A percentile compares a stretch with the other conserved stretches of the same genome.
phyloP scores from a whole-genome alignment of 92 coral and sea anemone genomes.

The Diadumene lineata region DNA sequence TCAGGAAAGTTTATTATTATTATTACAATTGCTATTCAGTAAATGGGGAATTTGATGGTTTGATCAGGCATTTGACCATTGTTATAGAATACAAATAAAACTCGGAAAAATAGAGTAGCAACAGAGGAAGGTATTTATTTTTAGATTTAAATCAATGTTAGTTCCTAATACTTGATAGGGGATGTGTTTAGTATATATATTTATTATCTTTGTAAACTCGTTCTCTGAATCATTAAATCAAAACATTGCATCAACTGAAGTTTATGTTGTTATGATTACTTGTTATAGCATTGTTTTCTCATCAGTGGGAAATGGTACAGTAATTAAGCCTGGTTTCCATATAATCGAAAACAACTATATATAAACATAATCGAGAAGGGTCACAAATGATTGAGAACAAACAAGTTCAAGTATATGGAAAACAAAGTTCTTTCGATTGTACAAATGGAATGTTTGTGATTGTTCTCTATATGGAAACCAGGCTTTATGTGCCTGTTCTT shows the following conservation, averaged over 20 bases:
- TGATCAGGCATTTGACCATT: neutral
- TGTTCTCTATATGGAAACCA: too few relatives aligned
- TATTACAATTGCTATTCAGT: too few relatives aligned
- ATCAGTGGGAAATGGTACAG: too few relatives aligned
- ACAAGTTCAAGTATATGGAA: too few relatives aligned
- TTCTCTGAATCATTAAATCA: constrained; percentile 7
- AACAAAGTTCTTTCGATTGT: too few relatives aligned
- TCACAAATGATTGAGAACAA: too few relatives aligned
- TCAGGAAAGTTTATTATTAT: neutral
- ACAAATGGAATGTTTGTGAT: too few relatives aligned
- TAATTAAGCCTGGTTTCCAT: too few relatives aligned
- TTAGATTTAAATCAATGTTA: constrained; percentile 18
- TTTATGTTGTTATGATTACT: neutral
- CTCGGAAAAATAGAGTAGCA: neutral
- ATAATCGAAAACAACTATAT: too few relatives aligned
- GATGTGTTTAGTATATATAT: neutral
- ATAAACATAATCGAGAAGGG: too few relatives aligned
- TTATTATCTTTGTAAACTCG: neutral
- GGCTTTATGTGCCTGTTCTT: too few relatives aligned
- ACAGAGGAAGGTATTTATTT: constrained; percentile 8
- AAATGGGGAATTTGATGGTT: neutral
- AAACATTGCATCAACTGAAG: neutral
- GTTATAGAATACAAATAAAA: neutral
- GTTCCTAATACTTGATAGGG: neutral
- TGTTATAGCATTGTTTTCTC: too few relatives aligned